Conservation (phyloP, 2,113 vertebrate genomes). For the Tonatia bakeri region DNA sequence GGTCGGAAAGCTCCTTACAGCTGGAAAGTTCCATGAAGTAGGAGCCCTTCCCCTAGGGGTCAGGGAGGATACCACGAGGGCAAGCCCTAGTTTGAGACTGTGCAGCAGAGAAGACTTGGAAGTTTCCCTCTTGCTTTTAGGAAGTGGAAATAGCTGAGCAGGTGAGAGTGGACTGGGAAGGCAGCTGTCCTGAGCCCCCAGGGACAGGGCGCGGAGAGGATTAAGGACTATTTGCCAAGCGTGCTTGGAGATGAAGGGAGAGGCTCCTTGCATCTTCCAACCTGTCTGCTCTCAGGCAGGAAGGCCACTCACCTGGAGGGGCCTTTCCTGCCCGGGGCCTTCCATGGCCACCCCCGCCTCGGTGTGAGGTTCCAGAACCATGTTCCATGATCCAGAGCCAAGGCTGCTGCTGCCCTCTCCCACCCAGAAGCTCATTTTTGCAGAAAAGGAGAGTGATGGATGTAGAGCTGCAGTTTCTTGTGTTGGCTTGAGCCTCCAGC, state of each 20-base stretch:
- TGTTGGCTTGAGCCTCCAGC: slow-evolving; percentile 38
- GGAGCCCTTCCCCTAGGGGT: background rate
- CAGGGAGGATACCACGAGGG: background rate
- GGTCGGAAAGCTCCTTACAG: background rate
- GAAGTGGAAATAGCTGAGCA: background rate
- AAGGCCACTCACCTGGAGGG: background rate
- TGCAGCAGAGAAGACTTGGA: background rate
- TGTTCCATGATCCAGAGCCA: background rate
- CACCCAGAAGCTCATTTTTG: slow-evolving; percentile 33
- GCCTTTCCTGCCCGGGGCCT: background rate
- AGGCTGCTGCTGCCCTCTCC: background rate
- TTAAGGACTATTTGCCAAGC: slow-evolving; percentile 35
- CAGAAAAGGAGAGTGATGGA: slow-evolving; percentile 37
- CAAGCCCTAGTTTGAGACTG: background rate
- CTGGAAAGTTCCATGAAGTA: background rate
- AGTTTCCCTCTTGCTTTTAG: background rate
- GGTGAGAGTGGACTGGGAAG: background rate
- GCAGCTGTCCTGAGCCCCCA: background rate
- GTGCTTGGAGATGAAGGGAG: background rate
- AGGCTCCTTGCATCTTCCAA: background rate
- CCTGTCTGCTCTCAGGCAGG: background rate
- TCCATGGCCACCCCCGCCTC: background rate
- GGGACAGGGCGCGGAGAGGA: background rate
- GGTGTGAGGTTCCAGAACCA: background rate
- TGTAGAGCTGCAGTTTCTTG: slow-evolving; percentile 10